Conservation (phyloP, 2,797 vertebrate genomes). For the Ctenochaetus hawaiiensis region DNA sequence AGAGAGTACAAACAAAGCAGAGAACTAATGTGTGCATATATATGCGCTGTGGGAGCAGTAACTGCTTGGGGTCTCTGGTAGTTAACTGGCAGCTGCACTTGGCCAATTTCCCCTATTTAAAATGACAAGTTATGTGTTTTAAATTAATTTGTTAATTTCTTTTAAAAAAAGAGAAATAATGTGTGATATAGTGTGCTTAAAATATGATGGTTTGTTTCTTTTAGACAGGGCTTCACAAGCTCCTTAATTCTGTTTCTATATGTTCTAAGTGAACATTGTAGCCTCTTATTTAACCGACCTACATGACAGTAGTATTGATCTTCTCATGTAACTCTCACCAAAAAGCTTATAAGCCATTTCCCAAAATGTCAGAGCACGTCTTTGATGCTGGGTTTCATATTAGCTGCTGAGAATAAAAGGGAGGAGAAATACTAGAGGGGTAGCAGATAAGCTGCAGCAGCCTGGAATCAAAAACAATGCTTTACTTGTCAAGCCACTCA, state of each 20-base stretch:
- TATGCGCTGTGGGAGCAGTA: not conserved
- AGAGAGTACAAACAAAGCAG: slow-evolving; percentile 25
- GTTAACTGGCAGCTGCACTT: not conserved
- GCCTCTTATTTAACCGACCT: not conserved
- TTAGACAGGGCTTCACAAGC: not conserved
- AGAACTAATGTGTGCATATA: not conserved
- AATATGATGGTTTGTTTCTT: not conserved
- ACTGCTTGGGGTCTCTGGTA: not conserved
- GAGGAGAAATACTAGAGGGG: slow-evolving; percentile 4
- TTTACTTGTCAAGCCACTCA: slow-evolving; percentile 42
- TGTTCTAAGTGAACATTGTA: not conserved
- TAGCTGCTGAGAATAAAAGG: not conserved
- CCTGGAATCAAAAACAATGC: slow-evolving; percentile 35
- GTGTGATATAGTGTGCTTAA: not conserved
- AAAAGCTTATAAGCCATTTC: not conserved
- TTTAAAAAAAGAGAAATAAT: not conserved
- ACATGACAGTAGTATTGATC: not conserved
- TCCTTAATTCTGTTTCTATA: not conserved
- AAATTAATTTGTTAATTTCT: too few relatives aligned
- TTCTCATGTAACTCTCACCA: not conserved
- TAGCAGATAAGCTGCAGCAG: slow-evolving; percentile 25
- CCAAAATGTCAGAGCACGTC: not conserved
- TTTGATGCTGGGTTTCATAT: not conserved
- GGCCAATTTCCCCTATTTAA: not conserved
- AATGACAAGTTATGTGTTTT: too few relatives aligned